phyloP scores from a whole-genome alignment of 2,113 vertebrate species.

The Chionodraco myersi region DNA sequence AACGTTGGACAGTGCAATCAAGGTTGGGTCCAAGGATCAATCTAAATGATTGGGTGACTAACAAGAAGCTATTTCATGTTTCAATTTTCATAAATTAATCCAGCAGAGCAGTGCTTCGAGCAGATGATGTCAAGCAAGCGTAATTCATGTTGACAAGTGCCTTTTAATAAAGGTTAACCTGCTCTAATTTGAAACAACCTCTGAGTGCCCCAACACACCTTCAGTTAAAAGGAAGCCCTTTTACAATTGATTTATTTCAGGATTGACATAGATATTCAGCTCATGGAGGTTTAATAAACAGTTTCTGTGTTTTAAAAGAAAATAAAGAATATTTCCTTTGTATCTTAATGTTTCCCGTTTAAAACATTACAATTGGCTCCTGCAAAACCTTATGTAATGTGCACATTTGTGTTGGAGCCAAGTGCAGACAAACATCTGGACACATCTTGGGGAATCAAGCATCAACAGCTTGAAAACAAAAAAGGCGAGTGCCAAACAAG shows the following conservation, averaged over 20 bases:
- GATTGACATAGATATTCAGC: neutral
- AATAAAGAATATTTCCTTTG: neutral
- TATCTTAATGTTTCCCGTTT: neutral
- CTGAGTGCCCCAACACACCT: neutral
- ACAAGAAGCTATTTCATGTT: constrained; percentile 38
- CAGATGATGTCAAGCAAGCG: constrained; percentile 35
- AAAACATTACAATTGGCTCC: constrained; percentile 1
- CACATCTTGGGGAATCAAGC: constrained; percentile 21
- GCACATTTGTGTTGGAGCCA: neutral
- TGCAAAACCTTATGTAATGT: neutral
- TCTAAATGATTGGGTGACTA: constrained; percentile 53
- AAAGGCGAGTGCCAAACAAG: constrained; percentile 22
- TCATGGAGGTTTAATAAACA: neutral
- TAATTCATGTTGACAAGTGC: constrained; percentile 27
- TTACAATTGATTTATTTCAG: neutral
- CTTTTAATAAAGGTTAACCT: constrained; percentile 40
- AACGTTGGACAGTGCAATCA: constrained; percentile 41
- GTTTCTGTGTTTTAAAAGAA: neutral
- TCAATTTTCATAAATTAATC: constrained; percentile 57
- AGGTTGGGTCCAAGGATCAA: constrained; percentile 48
- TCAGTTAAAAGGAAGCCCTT: neutral
- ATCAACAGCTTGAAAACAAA: constrained; percentile 18
- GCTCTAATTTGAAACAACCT: constrained; percentile 14
- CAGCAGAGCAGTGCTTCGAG: constrained; percentile 15
- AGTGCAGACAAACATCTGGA: constrained; percentile 21